Conservation (phyloP, 2,113 vertebrate species). For the Fukomys damarensis region DNA sequence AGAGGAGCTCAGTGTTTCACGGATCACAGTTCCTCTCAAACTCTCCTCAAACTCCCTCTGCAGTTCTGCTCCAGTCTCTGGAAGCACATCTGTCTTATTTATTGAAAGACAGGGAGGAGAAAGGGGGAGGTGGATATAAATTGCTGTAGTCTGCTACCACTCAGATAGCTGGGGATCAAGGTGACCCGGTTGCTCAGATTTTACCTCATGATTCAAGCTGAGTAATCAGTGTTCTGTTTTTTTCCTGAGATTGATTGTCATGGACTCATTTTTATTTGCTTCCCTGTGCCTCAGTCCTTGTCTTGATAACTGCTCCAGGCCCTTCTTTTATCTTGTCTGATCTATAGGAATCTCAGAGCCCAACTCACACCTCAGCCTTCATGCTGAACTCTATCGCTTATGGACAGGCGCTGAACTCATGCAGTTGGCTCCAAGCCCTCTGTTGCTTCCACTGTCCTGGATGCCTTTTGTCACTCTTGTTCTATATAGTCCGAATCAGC, state of each 20-base stretch:
- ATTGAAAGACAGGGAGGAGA: background rate
- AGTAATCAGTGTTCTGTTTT: background rate
- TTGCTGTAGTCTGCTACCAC: background rate
- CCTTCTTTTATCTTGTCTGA: background rate
- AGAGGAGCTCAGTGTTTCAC: background rate
- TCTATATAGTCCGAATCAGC: background rate
- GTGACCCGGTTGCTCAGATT: slow-evolving; percentile 27
- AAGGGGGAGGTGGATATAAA: background rate
- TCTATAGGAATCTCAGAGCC: background rate
- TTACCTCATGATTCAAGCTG: background rate
- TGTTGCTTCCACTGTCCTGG: background rate
- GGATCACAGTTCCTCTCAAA: background rate
- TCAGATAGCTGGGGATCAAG: background rate
- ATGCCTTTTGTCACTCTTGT: background rate
- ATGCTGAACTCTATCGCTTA: background rate
- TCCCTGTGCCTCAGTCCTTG: background rate
- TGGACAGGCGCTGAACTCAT: background rate
- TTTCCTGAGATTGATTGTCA: background rate
- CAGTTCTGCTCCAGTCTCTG: background rate
- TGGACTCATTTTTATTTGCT: background rate
- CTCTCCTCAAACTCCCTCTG: background rate
- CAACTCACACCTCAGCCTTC: background rate
- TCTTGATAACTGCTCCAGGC: background rate
- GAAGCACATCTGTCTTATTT: background rate
- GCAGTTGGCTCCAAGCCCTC: background rate